phyloP scores from a whole-genome alignment of 30 jellyfish, hydroid and myxozoan genomes.

The Mastigias papua region DNA sequence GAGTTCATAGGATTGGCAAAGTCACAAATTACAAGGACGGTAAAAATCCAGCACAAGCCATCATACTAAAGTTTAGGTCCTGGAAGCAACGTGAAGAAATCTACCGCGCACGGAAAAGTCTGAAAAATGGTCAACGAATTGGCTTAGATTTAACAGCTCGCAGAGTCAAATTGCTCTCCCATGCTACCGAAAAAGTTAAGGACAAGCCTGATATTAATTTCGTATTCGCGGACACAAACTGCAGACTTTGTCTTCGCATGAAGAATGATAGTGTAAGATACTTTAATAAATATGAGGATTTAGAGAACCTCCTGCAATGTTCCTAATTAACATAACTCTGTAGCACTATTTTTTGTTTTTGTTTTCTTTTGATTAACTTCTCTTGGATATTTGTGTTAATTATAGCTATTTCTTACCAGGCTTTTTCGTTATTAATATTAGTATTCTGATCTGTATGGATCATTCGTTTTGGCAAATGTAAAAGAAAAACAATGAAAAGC shows the following conservation, averaged over 20 bases:
- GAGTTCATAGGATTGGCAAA: neutral
- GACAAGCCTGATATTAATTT: neutral
- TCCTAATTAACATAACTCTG: neutral
- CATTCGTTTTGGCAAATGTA: neutral
- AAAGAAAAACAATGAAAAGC: neutral
- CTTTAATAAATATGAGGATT: neutral
- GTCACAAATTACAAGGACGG: neutral
- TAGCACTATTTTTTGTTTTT: neutral
- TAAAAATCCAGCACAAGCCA: neutral
- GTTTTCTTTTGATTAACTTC: neutral
- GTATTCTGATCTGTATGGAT: neutral
- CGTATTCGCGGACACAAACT: neutral
- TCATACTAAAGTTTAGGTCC: neutral
- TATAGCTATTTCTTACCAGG: neutral
- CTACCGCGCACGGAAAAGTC: neutral
- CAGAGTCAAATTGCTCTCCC: neutral
- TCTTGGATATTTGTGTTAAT: neutral
- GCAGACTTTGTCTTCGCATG: neutral
- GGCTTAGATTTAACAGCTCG: neutral
- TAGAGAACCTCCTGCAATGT: neutral
- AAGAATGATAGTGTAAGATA: neutral
- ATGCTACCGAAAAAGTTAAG: neutral
- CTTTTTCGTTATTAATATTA: neutral
- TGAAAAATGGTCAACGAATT: neutral
- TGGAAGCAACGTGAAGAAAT: neutral